Percentiles rank a stretch among this genome's conserved stretches.
phyloP scores from a whole-genome alignment of 2,888 invertebrate genomes.

The Coleophora deauratella region DNA sequence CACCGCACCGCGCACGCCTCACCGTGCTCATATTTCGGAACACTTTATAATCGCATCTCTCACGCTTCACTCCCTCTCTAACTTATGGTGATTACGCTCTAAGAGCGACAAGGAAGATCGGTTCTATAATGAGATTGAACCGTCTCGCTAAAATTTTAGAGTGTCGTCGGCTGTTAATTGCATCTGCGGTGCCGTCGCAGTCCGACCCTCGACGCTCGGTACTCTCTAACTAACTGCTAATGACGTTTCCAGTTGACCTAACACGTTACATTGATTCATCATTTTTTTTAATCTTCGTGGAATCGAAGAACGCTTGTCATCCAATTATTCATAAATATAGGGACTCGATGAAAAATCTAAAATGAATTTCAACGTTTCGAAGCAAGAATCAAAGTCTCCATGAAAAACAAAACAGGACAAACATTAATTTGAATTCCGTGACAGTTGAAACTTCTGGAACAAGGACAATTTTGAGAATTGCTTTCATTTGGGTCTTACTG shows the following conservation, averaged over 20 bases:
- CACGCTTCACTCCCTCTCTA: constrained; percentile 69
- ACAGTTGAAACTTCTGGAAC: constrained; percentile 64
- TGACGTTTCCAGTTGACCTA: constrained; percentile 33
- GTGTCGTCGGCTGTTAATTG: constrained; percentile 68
- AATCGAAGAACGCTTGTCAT: too few species aligned
- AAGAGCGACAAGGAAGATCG: constrained; percentile 72
- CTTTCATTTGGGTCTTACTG: constrained; percentile 60
- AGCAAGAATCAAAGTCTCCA: constrained; percentile 50
- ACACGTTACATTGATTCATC: too few species aligned
- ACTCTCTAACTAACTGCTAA: constrained; percentile 39
- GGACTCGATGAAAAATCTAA: constrained; percentile 17
- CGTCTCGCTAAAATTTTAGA: constrained; percentile 70
- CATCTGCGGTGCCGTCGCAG: constrained; percentile 42
- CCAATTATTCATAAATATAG: too few species aligned
- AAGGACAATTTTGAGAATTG: constrained; percentile 67
- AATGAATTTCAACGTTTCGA: constrained; percentile 41
- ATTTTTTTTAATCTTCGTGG: too few species aligned
- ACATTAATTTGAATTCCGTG: constrained; percentile 69
- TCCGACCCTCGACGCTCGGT: constrained; percentile 8
- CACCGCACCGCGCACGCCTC: constrained; percentile 22
- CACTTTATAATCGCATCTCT: constrained; percentile 73
- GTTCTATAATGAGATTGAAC: constrained; percentile 70
- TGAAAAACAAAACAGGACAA: constrained; percentile 67
- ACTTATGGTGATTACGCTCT: constrained; percentile 73
- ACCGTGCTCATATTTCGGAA: constrained; percentile 67